phyloP scores from a whole-genome alignment of 1,140 invertebrate species.

The Diuraphis noxia region DNA sequence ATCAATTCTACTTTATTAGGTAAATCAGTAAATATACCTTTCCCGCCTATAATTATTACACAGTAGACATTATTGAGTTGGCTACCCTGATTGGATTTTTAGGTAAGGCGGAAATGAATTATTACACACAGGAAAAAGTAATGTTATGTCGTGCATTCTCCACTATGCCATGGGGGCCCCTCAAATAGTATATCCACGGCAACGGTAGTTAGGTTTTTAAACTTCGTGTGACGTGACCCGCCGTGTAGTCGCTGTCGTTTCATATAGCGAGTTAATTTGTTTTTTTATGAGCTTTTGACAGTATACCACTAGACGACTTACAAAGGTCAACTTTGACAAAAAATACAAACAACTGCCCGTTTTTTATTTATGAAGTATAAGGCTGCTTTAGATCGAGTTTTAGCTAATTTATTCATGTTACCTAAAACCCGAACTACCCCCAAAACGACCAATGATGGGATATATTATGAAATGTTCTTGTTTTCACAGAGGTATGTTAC shows the following conservation, averaged over 20 bases:
- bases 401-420: conserved; percentile 22
- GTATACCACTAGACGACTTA: background rate
- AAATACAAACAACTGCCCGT: background rate
- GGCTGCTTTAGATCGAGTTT: background rate
- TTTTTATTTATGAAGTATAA: conserved; percentile 30
- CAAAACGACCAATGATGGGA: conserved; percentile 45
- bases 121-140: conserved; percentile 47
- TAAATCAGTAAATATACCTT: background rate
- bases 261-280: background rate
- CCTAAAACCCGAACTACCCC: conserved; percentile 14
- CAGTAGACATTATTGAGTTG: conserved; percentile 43
- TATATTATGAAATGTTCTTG: conserved; percentile 51
- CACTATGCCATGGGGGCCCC: conserved; percentile 17
- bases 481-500: conserved; percentile 46
- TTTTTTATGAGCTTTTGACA: conserved; percentile 35
- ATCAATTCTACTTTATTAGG: background rate
- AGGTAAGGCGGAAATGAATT: conserved; percentile 48
- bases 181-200: conserved; percentile 43
- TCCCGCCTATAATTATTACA: conserved; percentile 21
- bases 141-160: conserved; percentile 33
- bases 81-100: conserved; percentile 38
- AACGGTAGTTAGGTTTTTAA: conserved; percentile 50
- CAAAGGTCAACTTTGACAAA: conserved; percentile 26
- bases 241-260: background rate
- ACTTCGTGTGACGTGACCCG: conserved; percentile 36